Base-by-base conservation (phyloP, 1,140 invertebrate genomes). In the Drosophila punjabiensis region DNA sequence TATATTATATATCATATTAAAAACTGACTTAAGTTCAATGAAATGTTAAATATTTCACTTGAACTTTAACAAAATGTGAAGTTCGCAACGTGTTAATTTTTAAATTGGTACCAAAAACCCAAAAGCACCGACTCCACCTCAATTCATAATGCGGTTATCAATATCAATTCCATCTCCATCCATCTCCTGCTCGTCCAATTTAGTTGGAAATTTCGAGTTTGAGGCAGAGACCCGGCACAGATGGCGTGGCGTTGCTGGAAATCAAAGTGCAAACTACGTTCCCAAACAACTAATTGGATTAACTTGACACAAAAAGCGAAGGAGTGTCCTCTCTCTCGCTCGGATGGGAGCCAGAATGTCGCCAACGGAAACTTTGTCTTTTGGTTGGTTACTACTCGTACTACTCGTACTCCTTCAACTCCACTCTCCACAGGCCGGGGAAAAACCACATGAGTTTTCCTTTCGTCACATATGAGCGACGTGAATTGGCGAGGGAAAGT, bases 181-280 rank as follows among this genome's bases (percentile, higher is more conserved):
- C 69, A 74, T 74, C 71, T 74, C 45, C 55, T 24, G 30, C 16
- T 37, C 35, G 53, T 47, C 67, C 70, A 39, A 62, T 79, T 62
- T 50, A 50, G 67, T 33, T 45, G 16, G 16, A 48, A 33, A 41
- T 30, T 39, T 68, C 11, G 18, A 33, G 20, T 41, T 20, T 41
- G 28, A 52, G 39, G 37, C 39, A 1, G 37, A 35, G 32, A 13
- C 24, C 1, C 30, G 68, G 35, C 68, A 39, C 56, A 64, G 63
- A 45, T 53, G 74, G 76, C 33, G 32, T 35, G 32, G 53, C 9
- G 37, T 39, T 16, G 55, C 50, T 75, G 47, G 41, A 71, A 88
- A 87, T 83, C 83, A 87, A 80, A 87, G 83, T 88, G 84, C 81
- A 88, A 88, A 88, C 83, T 88, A 88, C 60, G 64, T 71, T 75